Evolutionary conservation across 2,888 invertebrate species (phyloP).

Genomic region (Acleris holmiana): DNA sequence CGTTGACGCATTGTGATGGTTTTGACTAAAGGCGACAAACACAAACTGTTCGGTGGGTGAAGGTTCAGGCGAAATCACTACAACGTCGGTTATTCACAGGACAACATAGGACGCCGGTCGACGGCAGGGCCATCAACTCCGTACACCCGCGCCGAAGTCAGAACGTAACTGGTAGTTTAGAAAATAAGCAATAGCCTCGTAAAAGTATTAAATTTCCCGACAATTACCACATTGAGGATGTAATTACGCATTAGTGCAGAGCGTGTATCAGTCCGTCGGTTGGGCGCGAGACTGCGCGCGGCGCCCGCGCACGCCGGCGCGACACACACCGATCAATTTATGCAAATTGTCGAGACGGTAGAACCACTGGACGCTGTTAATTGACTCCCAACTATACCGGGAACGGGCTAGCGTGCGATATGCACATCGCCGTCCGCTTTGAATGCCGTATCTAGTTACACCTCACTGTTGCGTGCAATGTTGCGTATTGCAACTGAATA

Average conservation of each 20-base stretch:
- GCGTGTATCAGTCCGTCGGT: conserved; percentile 80
- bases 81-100: conserved; percentile 61
- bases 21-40: conserved; percentile 51
- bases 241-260: conserved; percentile 74
- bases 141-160: conserved; percentile 45
- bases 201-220: conserved; percentile 68
- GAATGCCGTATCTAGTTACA: conserved; percentile 1
- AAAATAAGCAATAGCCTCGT: conserved; percentile 61
- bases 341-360: conserved; percentile 76
- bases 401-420: conserved; percentile 42
- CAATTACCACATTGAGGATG: conserved; percentile 73
- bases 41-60: conserved; percentile 45
- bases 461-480: neutral
- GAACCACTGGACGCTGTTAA: conserved; percentile 52
- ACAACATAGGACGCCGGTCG: conserved; percentile 60
- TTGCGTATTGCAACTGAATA: conserved; percentile 1
- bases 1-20: conserved; percentile 73
- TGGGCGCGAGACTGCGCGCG: conserved; percentile 77
- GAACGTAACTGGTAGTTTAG: conserved; percentile 53
- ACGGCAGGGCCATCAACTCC: conserved; percentile 51
- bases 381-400: conserved; percentile 58
- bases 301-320: conserved; percentile 51
- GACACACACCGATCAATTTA: conserved; percentile 75
- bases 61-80: conserved; percentile 61
- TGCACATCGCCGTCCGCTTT: conserved; percentile 7